Percentiles rank a stretch among this genome's conserved stretches.
Conservation (phyloP, 1,140 invertebrate species). For the Eriocheir sinensis region DNA sequence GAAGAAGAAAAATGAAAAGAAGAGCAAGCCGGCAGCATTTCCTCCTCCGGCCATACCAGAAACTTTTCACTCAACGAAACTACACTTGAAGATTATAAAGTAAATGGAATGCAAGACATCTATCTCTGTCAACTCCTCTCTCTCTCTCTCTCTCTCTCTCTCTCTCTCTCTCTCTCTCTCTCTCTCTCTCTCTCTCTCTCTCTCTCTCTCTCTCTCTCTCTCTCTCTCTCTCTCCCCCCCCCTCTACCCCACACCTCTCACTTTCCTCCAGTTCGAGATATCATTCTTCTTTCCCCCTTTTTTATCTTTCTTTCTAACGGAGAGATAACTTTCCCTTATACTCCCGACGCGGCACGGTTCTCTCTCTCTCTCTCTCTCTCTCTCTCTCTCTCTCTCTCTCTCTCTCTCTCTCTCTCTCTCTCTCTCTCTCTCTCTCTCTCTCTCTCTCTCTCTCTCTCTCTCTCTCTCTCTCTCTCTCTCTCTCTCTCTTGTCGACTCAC, state of each 20-base stretch:
- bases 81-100: neutral
- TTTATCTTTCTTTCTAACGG: neutral
- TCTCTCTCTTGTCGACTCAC: no score
- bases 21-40: no score
- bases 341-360: neutral
- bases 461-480: neutral
- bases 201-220: neutral
- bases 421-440: no score
- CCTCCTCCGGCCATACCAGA: no score
- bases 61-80: slow-evolving; percentile 25
- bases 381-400: neutral
- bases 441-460: neutral
- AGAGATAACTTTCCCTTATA: slow-evolving; percentile 20
- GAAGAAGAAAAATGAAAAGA: no score
- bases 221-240: no score
- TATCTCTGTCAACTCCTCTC: neutral
- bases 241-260: no score
- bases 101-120: slow-evolving; percentile 15
- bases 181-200: neutral
- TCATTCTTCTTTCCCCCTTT: no score
- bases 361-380: neutral
- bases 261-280: neutral
- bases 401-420: neutral
- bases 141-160: neutral
- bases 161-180: neutral